phyloP scores from a whole-genome alignment of 2,797 vertebrate species.

The Dendrocincla fuliginosa region DNA sequence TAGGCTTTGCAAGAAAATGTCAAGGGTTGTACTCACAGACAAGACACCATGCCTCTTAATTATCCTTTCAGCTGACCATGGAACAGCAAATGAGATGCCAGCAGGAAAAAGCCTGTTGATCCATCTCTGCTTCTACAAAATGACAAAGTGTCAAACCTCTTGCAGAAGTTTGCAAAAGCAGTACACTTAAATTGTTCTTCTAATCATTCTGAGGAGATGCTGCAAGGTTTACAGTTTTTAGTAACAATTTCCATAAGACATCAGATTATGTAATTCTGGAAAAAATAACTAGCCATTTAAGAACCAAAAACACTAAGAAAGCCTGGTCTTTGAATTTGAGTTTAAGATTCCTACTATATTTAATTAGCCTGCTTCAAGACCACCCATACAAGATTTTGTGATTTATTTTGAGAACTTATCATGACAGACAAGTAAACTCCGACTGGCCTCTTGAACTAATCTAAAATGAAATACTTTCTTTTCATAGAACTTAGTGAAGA shows the following conservation, averaged over 20 bases:
- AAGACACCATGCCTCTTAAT: neutral
- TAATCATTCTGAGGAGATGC: neutral
- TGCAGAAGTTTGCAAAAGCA: neutral
- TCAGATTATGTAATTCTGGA: neutral
- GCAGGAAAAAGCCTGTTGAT: neutral
- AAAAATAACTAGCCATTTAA: neutral
- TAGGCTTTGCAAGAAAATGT: neutral
- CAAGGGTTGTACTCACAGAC: neutral
- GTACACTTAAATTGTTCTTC: neutral
- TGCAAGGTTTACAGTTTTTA: neutral
- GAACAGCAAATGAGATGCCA: neutral
- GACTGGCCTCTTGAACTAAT: neutral
- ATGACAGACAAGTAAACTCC: neutral
- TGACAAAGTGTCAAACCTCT: neutral
- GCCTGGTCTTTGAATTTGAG: neutral
- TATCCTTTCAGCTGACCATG: neutral
- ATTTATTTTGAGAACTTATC: neutral
- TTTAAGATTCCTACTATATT: neutral
- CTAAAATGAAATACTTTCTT: neutral
- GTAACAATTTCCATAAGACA: rapidly evolving
- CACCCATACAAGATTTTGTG: neutral
- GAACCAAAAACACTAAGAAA: neutral
- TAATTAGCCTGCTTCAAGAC: neutral
- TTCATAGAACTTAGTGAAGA: neutral
- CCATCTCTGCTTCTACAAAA: neutral